These are phyloP conservation scores for Nomada hirtipes DNA, from an alignment of 2,888 invertebrate species.

Conservation along the genomic window DNA sequence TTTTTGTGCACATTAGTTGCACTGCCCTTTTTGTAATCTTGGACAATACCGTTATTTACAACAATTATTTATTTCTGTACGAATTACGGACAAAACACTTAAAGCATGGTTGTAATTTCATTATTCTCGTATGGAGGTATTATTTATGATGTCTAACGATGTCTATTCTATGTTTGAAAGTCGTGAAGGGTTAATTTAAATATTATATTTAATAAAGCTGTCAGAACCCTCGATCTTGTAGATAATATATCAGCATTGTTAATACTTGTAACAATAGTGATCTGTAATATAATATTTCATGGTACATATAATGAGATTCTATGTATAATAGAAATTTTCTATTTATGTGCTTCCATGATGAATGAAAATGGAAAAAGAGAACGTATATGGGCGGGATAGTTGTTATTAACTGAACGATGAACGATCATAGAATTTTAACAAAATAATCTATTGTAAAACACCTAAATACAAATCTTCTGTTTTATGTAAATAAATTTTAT, in stretches of 20 bases:
- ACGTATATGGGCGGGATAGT: constrained; percentile 13
- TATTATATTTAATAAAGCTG: constrained; percentile 29
- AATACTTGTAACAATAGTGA: constrained; percentile 49
- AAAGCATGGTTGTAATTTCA: constrained; percentile 29
- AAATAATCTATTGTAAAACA: constrained; percentile 47
- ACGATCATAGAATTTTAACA: constrained; percentile 29
- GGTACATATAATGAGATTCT: constrained; percentile 32
- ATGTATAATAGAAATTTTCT: constrained; percentile 57
- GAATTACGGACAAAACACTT: constrained; percentile 12
- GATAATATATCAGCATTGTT: constrained; percentile 51
- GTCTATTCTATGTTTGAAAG: constrained; percentile 26
- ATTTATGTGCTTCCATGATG: constrained; percentile 64
- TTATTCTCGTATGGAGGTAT: constrained; percentile 1
- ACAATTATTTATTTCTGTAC: constrained; percentile 16
- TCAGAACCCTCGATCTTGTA: constrained; percentile 49
- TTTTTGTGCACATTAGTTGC: constrained; percentile 25
- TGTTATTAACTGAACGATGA: constrained; percentile 4
- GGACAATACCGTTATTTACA: constrained; percentile 30
- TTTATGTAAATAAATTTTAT: constrained; percentile 60
- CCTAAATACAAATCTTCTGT: constrained; percentile 34
- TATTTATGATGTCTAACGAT: constrained; percentile 23
- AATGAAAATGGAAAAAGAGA: constrained; percentile 9
- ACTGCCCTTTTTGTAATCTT: constrained; percentile 41
- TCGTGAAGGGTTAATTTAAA: constrained; percentile 35
- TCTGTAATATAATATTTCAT: constrained; percentile 55